These are phyloP conservation scores for Orgyia antiqua DNA, from an alignment of 2,888 invertebrate genomes.

Conservation along the genomic window DNA sequence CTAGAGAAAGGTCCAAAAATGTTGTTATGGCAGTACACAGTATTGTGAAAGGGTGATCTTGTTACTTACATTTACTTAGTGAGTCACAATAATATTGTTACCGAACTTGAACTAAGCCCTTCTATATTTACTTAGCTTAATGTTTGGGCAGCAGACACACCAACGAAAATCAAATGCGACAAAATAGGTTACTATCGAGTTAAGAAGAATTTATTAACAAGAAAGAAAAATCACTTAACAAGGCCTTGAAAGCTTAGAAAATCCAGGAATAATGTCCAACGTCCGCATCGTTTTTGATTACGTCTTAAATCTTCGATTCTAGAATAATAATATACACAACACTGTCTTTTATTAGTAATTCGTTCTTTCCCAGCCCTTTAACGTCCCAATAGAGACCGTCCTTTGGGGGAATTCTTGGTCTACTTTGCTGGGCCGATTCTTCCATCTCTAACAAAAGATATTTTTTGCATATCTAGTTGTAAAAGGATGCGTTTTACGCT, in stretches of 20 bases:
- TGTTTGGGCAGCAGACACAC: slow-evolving; percentile 21
- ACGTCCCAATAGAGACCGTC: too few species aligned
- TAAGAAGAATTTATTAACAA: slow-evolving; percentile 1
- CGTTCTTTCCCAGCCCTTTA: too few species aligned
- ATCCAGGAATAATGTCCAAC: too few species aligned
- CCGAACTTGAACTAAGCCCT: slow-evolving; percentile 32
- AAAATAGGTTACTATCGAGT: slow-evolving; percentile 4
- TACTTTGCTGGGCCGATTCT: too few species aligned
- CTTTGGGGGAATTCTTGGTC: too few species aligned
- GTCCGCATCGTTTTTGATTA: too few species aligned
- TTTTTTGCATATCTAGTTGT: too few species aligned
- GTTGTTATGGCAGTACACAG: slow-evolving; percentile 39
- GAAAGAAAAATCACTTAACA: not conserved
- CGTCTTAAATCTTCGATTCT: too few species aligned
- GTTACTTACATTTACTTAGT: slow-evolving; percentile 49
- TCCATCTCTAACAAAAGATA: too few species aligned
- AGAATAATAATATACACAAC: too few species aligned
- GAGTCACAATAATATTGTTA: slow-evolving; percentile 46
- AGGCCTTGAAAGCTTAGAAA: not conserved
- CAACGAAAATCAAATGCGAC: slow-evolving; percentile 6
- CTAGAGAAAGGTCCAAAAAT: slow-evolving; percentile 34
- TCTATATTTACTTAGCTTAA: slow-evolving; percentile 29
- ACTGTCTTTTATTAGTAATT: too few species aligned
- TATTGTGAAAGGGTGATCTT: slow-evolving; percentile 41
- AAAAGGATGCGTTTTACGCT: too few species aligned